These are phyloP conservation scores for Hippolais icterina DNA, from an alignment of 2,113 vertebrate species.

Conservation along the genomic window DNA sequence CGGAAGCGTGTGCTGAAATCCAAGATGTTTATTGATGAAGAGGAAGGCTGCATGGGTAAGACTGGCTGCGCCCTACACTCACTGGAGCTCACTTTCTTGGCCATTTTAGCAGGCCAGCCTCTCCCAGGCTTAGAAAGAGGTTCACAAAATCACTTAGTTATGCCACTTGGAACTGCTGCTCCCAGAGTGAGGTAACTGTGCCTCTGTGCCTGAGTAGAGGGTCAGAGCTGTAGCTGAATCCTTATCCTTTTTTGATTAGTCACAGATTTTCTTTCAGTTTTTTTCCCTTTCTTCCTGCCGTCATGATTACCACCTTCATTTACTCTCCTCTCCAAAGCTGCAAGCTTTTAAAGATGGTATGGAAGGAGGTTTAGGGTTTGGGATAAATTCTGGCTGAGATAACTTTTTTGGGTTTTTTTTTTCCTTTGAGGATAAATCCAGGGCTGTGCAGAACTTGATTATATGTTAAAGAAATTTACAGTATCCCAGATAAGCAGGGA, in stretches of 20 bases:
- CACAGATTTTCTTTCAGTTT: not conserved
- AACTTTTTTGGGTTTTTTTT: not conserved
- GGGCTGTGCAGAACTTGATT: not conserved
- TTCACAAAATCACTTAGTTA: not conserved
- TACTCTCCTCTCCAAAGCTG: not conserved
- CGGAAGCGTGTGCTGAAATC: conserved; percentile 88
- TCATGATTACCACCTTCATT: not conserved
- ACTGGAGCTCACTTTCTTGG: not conserved
- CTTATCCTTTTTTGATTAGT: not conserved
- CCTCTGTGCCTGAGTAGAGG: not conserved
- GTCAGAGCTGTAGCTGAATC: not conserved
- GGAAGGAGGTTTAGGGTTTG: not conserved
- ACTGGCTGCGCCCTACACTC: not conserved
- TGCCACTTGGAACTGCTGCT: not conserved
- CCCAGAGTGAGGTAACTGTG: not conserved
- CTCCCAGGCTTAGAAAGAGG: not conserved
- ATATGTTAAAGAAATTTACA: not conserved
- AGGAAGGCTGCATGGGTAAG: conserved; percentile 90
- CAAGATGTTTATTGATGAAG: conserved; percentile 79
- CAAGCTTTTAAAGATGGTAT: not conserved
- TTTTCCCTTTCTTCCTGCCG: not conserved
- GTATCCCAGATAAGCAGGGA: not conserved
- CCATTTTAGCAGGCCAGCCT: not conserved
- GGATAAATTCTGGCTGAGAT: not conserved
- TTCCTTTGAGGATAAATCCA: not conserved